phyloP scores from a whole-genome alignment of 2,888 invertebrate species.

The Choristoneura rosaceana region DNA sequence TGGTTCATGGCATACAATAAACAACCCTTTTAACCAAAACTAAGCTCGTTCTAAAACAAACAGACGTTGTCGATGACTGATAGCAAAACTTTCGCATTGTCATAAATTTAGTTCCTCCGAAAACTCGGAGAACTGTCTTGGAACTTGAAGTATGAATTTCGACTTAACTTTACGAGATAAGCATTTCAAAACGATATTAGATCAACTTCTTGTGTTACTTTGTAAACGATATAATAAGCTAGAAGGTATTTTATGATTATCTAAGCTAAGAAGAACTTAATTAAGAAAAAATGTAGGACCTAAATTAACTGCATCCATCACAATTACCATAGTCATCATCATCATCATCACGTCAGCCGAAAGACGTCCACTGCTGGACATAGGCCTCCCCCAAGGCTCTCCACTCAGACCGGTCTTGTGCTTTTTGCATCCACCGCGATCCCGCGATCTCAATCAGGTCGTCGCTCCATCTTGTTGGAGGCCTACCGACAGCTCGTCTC shows the following conservation, averaged over 20 bases:
- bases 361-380: too few relatives aligned
- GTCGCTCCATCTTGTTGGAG: too few relatives aligned
- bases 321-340: too few relatives aligned
- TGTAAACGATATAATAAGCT: neutral
- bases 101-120: neutral
- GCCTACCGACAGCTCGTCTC: too few relatives aligned
- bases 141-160: neutral
- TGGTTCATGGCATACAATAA: neutral
- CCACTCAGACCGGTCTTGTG: too few relatives aligned
- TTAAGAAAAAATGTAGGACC: neutral
- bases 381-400: too few relatives aligned
- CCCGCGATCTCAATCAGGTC: too few relatives aligned
- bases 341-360: too few relatives aligned
- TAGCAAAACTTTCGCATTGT: conserved; percentile 4
- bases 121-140: neutral
- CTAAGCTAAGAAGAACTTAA: neutral
- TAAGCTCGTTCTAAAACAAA: neutral
- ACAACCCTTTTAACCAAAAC: neutral
- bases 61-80: neutral
- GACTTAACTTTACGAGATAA: neutral
- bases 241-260: neutral
- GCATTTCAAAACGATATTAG: too few relatives aligned
- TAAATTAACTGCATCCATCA: too few relatives aligned
- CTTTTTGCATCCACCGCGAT: too few relatives aligned
- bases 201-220: too few relatives aligned